These are phyloP conservation scores for Orthonevra nobilis DNA, from an alignment of 2,888 invertebrate species.

Conservation along the genomic window DNA sequence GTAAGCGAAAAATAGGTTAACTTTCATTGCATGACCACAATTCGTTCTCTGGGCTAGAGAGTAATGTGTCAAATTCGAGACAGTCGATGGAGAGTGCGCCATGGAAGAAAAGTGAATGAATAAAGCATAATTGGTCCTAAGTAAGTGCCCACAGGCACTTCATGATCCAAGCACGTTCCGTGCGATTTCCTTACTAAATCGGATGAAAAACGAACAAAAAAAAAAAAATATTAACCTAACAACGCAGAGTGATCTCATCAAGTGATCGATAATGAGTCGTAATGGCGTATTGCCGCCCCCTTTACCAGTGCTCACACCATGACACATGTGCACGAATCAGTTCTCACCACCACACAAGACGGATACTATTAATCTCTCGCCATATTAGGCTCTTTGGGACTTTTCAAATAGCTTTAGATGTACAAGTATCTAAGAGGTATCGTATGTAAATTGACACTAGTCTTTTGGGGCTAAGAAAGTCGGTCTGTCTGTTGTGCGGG, in stretches of 20 bases:
- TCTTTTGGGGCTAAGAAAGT: neutral
- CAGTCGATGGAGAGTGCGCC: no score
- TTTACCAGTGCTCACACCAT: constrained; percentile 18
- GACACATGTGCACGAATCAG: constrained; percentile 45
- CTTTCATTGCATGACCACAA: constrained; percentile 65
- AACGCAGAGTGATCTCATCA: constrained; percentile 57
- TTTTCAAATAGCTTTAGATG: constrained; percentile 12
- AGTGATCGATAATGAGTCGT: constrained; percentile 62
- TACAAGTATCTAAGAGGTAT: neutral
- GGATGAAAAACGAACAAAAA: neutral
- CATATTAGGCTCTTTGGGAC: constrained; percentile 18
- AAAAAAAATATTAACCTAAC: constrained; percentile 22
- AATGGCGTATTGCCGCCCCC: constrained; percentile 36
- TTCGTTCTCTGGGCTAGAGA: constrained; percentile 2
- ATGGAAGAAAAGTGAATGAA: constrained; percentile 51
- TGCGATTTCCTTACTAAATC: constrained; percentile 32
- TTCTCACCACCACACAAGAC: constrained; percentile 2
- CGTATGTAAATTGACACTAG: neutral
- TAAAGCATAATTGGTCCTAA: constrained; percentile 68
- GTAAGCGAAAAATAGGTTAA: constrained; percentile 63
- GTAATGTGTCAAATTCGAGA: constrained; percentile 59
- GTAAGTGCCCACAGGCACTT: constrained; percentile 54
- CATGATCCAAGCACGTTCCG: constrained; percentile 44
- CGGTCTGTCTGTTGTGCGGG: constrained; percentile 30
- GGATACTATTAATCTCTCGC: constrained; percentile 3